Evolutionary conservation across 2,797 vertebrate genomes (phyloP), one percentile per base, ranked within the genome.

Genomic region (Coranthus polyacanthus): DNA sequence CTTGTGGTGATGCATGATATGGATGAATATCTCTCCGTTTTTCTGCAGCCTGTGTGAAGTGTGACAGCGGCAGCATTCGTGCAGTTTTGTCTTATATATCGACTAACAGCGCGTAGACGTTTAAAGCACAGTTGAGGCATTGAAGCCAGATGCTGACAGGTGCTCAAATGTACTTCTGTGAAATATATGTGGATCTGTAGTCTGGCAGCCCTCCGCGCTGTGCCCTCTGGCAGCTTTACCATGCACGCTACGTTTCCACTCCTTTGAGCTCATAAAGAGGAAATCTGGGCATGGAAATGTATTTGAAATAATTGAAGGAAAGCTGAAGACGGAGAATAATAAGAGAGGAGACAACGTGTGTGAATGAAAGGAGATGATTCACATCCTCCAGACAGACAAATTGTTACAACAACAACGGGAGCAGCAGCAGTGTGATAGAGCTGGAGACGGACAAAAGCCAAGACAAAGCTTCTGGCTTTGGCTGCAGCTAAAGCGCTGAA

Each of bases 361-460:
- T 37, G 69, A 72, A 73, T 73, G 70, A 80, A 72, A 69, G 59
- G 57, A 71, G 63, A 78, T 83, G 64, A 82, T 72, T 68, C 68
- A 64, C 24, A 45, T 75, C 72, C 70, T 81, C 73, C 72, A 68
- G 72, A 75, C 69, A 57, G 70, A 66, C 43, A 59, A 66, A 70
- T 47, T 65, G 56, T 64, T 73, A 46, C 26, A 72, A 47, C 72
- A 79, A 36, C 45, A 54, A n/a, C 43, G 11, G 43, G 10, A 32
- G 29, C 29, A 32, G 56, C 4, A n/a, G 54, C 57, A 22, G 69
- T 29, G 52, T 59, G 59, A 67, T 55, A 4, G 44, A 70, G 54
- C 55, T 52, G 51, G 51, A 70, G 59, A 70, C 54, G 44, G 53
- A 68, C 67, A 56, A 71, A 73, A 63, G 41, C 37, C 21, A 16